These are phyloP conservation scores for Dromiciops gliroides DNA, from an alignment of 2,113 vertebrate species.

Conservation along the genomic window DNA sequence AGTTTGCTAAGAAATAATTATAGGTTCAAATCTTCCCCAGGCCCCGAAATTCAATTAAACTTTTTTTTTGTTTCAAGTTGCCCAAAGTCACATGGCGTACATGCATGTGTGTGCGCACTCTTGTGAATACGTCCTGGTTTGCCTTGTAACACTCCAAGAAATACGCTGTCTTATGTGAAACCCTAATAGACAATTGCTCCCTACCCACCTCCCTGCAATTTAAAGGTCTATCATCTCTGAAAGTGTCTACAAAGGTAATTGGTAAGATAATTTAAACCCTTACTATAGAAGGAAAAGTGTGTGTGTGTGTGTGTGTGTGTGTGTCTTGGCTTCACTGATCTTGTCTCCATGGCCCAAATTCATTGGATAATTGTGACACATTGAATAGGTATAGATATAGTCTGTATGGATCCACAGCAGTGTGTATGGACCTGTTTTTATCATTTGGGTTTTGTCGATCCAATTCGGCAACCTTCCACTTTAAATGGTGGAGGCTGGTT, in stretches of 20 bases:
- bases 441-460: background rate
- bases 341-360: background rate
- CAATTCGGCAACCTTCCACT: background rate
- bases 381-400: background rate
- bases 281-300: conserved; percentile 12
- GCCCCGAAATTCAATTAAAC: conserved; percentile 81
- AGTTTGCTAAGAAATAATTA: conserved; percentile 82
- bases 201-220: background rate
- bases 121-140: conserved; percentile 17
- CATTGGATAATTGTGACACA: background rate
- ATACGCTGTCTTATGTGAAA: conserved; percentile 6
- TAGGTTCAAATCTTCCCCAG: conserved; percentile 78
- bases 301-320: background rate
- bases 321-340: background rate
- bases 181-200: background rate
- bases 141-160: conserved; percentile 39
- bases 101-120: conserved; percentile 8
- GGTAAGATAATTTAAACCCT: conserved; percentile 20
- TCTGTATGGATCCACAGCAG: conserved; percentile 13
- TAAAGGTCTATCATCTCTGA: conserved; percentile 17
- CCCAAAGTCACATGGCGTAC: conserved; percentile 66
- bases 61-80: conserved; percentile 76
- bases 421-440: background rate
- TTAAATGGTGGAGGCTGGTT: background rate
- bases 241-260: background rate